Conservation (phyloP, 2,888 invertebrate genomes). For the Leptinotarsa tumamoca region DNA sequence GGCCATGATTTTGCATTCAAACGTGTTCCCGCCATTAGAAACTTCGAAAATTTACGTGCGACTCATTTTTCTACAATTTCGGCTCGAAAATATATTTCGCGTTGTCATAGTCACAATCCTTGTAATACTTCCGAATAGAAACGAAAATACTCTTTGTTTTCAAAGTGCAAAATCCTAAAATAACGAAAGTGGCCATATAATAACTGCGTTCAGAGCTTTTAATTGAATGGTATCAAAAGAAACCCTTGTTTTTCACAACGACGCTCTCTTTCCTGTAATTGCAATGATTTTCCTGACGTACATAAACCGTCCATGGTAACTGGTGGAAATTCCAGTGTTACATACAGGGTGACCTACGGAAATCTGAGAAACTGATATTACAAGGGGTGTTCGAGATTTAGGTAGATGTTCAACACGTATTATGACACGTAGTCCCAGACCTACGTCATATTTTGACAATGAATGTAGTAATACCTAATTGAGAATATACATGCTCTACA, state of each 20-base stretch:
- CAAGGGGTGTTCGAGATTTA: neutral
- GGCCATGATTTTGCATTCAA: constrained; percentile 9
- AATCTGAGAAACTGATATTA: neutral
- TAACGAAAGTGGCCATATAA: no score
- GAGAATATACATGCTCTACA: no score
- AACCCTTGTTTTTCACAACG: neutral
- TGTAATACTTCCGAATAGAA: no score
- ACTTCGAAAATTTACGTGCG: neutral
- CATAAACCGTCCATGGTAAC: neutral
- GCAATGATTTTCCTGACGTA: neutral
- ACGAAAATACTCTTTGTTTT: neutral
- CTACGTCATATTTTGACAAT: no score
- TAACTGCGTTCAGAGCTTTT: no score
- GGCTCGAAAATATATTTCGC: neutral
- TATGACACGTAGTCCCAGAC: no score
- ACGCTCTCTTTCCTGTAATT: neutral
- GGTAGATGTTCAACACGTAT: neutral
- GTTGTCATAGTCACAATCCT: no score
- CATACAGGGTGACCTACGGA: neutral
- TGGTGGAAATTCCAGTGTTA: neutral
- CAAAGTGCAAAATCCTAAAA: neutral
- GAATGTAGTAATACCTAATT: no score
- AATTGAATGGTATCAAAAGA: neutral
- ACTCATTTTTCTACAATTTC: neutral
- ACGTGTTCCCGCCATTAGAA: neutral